Evolutionary conservation across 37 sponge, comb jelly and placozoan species (phyloP).

Genomic region (Amphimedon queenslandica): DNA sequence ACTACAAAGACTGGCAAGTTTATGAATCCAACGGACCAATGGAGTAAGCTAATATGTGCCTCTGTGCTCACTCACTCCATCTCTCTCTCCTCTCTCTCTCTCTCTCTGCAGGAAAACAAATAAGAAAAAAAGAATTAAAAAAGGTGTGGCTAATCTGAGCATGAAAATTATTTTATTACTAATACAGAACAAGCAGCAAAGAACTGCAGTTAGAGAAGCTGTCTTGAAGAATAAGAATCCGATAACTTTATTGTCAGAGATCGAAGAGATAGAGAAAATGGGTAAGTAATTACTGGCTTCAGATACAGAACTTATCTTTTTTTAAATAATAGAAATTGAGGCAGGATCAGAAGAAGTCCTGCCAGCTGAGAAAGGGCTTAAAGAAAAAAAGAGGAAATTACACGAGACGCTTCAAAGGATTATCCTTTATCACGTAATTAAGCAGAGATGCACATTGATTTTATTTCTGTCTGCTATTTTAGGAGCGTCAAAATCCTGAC

Average conservation of each 20-base stretch:
- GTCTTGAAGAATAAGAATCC: conserved; percentile 84
- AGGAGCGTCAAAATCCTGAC: conserved; percentile 69
- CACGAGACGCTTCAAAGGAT: conserved; percentile 65
- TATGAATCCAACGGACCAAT: conserved; percentile 99
- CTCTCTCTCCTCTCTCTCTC: not conserved
- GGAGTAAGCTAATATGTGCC: conserved; percentile 61
- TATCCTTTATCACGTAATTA: conserved; percentile 54
- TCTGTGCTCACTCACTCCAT: not conserved
- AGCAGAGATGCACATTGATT: not conserved
- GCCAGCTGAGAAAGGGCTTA: conserved; percentile 82
- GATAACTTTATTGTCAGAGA: conserved; percentile 54
- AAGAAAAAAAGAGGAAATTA: conserved; percentile 82
- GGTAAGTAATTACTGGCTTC: conserved; percentile 20
- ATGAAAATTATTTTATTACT: not conserved
- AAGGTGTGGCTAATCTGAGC: conserved; percentile 60
- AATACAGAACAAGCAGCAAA: conserved; percentile 89
- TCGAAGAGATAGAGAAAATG: conserved; percentile 82
- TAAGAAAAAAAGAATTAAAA: conserved; percentile 85
- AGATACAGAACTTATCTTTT: not conserved
- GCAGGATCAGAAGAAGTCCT: conserved; percentile 47
- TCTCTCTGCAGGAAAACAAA: conserved; percentile 68
- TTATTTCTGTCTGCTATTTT: not conserved
- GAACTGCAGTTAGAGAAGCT: conserved; percentile 85
- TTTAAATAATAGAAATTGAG: not conserved
- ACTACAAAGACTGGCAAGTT: conserved; percentile 97